Evolutionary conservation across 53 echinoderm and acorn worm species (phyloP), one percentile per base, ranked within the genome.

Genomic region (Zoroaster sp.): DNA sequence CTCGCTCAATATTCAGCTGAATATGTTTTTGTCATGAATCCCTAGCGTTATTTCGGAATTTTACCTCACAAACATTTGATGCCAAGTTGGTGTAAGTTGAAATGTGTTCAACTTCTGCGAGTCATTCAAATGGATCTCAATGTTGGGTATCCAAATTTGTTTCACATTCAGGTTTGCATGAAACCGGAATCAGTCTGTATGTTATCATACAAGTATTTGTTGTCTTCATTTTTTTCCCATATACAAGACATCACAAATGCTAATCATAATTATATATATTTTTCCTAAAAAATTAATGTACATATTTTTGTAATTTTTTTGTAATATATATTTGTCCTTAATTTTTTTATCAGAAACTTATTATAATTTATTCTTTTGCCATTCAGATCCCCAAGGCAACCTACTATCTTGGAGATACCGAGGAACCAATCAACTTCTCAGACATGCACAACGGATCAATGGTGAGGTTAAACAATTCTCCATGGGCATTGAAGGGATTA

Each of bases 351-450:
- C 49, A 47, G 49, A 47, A 14, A 8, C 14, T 14, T 10, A 14
- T 10, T 10, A 8, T 47, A 8, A 10, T 47, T 47, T 47, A 47
- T 14, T 8, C 10, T 69, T 9, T 35, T 33, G 17, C 71, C 34
- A 35, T 51, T 30, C 72, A 85, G 85, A 70, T 85, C 35, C 71
- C 85, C 32, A 35, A 37, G 45, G 85, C 70, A 46, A 85, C 85
- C 25, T 85, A 85, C 35, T 72, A 71, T 38, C 85, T 85, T 85
- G 85, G 72, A 31, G 85, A 85, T 17, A 69, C 47, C 9, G 72
- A 71, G 70, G 85, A 85, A 51, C 85, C 85, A 35, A 85, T 85
- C 15, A 70, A 85, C 85, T 85, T 85, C 85, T 85, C 85, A 18
- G 85, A 85, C 5, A 85, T 85, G 85, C 69, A 20, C 47, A 85